phyloP scores from a whole-genome alignment of 2,797 vertebrate species.

The Gallinago solitaria region DNA sequence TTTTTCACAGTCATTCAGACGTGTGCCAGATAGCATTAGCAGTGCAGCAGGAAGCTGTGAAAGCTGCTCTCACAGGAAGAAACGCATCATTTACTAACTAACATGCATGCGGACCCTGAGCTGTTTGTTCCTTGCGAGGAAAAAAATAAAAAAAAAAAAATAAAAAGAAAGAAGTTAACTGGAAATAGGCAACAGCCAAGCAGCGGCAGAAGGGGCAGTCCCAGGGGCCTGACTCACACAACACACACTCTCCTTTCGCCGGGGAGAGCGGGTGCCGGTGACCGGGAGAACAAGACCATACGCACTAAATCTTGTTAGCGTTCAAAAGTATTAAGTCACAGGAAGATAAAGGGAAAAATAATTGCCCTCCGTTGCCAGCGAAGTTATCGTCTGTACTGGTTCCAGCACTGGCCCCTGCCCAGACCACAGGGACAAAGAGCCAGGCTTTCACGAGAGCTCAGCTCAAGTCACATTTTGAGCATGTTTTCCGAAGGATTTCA shows the following conservation, averaged over 20 bases:
- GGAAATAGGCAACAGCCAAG: conserved; percentile 38
- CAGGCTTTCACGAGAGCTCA: background rate
- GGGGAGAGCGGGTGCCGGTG: conserved; percentile 24
- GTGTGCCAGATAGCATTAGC: conserved; percentile 52
- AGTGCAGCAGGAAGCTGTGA: conserved; percentile 40
- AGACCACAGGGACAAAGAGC: conserved; percentile 15
- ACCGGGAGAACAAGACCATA: conserved; percentile 6
- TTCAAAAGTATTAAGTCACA: background rate
- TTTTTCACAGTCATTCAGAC: conserved; percentile 14
- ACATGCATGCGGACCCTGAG: conserved; percentile 46
- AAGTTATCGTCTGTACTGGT: conserved; percentile 26
- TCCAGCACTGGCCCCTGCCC: conserved; percentile 51
- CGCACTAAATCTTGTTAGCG: background rate
- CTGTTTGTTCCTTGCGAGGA: background rate
- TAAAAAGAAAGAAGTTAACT: background rate
- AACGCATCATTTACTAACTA: conserved; percentile 55
- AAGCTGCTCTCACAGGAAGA: conserved; percentile 54
- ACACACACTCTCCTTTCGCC: background rate
- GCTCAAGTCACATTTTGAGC: background rate
- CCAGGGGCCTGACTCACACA: conserved; percentile 53
- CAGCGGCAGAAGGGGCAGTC: conserved; percentile 44
- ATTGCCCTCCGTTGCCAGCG: background rate
- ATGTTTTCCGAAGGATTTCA: background rate
- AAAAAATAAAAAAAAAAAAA: background rate
- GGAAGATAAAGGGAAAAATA: conserved; percentile 39